Base-by-base conservation (phyloP, 1,140 invertebrate genomes). In the Phenacoccus solenopsis region DNA sequence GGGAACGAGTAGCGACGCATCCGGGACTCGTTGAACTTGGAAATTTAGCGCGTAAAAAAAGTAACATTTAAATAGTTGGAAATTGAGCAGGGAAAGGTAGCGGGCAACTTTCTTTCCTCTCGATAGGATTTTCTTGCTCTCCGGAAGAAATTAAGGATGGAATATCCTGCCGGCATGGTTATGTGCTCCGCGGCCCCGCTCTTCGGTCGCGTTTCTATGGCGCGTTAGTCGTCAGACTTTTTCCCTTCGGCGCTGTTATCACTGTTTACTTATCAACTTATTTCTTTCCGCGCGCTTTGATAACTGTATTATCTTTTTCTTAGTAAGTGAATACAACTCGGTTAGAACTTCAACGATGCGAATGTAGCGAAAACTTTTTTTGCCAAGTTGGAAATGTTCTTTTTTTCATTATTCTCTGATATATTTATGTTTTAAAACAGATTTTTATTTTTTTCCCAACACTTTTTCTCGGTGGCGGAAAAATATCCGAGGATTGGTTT, bases 221-320 rank as follows among this genome's bases (percentile, higher is more conserved):
- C 20, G 13, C 25, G 2, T 10, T 22, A 22, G 10, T 64, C 59
- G 59, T 49, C 38, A 49, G 59, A 64, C 59, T 25, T 64, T 64
- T 64, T 64, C 59, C 59, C 59, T 64, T 64, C 25, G 59, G 59
- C 59, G 20, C 59, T 20, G 59, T 64, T 64, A 64, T 64, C 59
- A 64, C 59, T 64, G 25, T 64, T 64, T 64, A 64, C 59, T 64
- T 64, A 64, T 64, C 59, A 64, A 64, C 59, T 64, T 64, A 64
- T 64, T 64, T 64, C 59, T 64, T 64, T 64, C 59, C 59, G 59
- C 59, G 25, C 59, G 20, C 59, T 22, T 27, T 24, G 59, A 64
- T 49, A 49, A 49, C 38, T 49, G 20, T 49, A 49, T 49, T 49
- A 49, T 49, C 38, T 49, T 49, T 49, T 49, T 49, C 38, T 10